Conservation (phyloP, 2,113 vertebrate genomes). For the Corvus moneduloides region DNA sequence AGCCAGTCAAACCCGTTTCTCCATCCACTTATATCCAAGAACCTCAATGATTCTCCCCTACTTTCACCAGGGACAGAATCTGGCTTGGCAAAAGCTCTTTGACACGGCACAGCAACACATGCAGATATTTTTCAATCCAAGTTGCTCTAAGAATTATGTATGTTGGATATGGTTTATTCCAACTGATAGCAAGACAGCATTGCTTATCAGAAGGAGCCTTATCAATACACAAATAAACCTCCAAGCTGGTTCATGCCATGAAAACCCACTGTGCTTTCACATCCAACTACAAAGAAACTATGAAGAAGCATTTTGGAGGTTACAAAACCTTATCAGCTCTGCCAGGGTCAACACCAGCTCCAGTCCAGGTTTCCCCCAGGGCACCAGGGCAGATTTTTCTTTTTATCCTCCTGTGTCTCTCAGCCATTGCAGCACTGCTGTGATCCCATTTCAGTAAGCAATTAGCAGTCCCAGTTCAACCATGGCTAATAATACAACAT, state of each 20-base stretch:
- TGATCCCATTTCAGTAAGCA: background rate
- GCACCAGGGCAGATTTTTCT: background rate
- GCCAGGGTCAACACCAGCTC: background rate
- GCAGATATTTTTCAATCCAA: background rate
- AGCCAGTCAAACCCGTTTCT: background rate
- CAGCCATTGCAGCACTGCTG: rapidly evolving
- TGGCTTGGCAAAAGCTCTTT: background rate
- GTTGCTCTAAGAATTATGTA: background rate
- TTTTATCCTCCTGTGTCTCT: background rate
- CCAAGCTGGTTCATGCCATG: background rate
- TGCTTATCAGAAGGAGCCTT: background rate
- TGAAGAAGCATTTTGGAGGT: background rate
- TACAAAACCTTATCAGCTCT: background rate
- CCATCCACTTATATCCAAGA: background rate
- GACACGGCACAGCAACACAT: background rate
- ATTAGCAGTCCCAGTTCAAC: background rate
- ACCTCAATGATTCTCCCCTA: background rate
- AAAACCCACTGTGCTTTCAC: background rate
- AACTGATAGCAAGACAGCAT: background rate
- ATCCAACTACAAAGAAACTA: background rate
- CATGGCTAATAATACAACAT: background rate
- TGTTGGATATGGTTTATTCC: background rate
- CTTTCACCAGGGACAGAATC: background rate
- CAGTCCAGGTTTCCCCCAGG: rapidly evolving
- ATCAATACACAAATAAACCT: background rate